Base-by-base conservation (phyloP, 92 coral and sea anemone species). In the Blastomussa wellsi region DNA sequence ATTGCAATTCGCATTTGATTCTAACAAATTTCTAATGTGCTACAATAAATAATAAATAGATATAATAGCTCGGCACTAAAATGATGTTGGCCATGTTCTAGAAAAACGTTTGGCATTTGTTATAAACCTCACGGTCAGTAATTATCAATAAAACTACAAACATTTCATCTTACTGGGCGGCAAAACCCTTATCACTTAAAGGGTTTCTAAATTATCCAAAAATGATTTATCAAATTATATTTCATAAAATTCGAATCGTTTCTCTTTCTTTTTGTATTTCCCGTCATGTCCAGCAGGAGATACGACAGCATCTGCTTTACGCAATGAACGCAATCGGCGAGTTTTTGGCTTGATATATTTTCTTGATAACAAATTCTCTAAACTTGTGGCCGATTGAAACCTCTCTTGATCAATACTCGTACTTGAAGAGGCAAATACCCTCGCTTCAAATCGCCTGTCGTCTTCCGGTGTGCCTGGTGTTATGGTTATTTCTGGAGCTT, bases 271-370 rank as follows among this genome's bases (percentile, higher is more conserved):
- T 39, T 79, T 78, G 70, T 90, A 94, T 72, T 84, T 86, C 52
- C 98, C 98, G 49, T 83, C 89, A 11, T 65, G 79, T 26, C 98
- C 98, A 1, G 98, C 89, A 14, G 92, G 92, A 53, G 93, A 39
- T 32, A 94, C 89, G 15, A 91, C 94, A 22, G 95, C 94, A 16
- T 94, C 98, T n/a, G 93, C 81, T 42, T 90, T 94, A 36, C 79
- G 79, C 42, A 94, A 86, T 19, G 94, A 91, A 26, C 92, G 93
- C 81, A 94, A 62, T 15, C 87, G 83, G 42, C 98, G 88, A 33
- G 90, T 80, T 59, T 94, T 94, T 3, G 98, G 91, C 77, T 89
- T 90, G 32, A 94, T 84, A 79, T 83, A 92, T 52, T 85, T 90
- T 36, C 41, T 76, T 0, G 95, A 85, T 48, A 94, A 88, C 66